Evolutionary conservation across 2,888 invertebrate genomes (phyloP).

Genomic region (Drosophila maculinotata): DNA sequence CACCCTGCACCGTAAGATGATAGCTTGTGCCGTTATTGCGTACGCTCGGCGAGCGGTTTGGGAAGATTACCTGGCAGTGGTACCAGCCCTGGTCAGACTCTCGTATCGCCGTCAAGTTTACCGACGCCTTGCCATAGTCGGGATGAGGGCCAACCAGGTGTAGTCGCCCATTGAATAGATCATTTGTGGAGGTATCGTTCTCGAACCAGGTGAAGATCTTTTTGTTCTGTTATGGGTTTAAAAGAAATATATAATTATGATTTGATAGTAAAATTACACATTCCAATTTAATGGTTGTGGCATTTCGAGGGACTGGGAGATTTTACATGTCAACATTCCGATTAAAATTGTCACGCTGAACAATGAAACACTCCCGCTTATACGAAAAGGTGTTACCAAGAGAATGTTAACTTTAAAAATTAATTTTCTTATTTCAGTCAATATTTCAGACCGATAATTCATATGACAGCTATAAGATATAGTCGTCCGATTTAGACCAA

Average conservation of each 20-base stretch:
- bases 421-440: too few species aligned
- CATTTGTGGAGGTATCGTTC: conserved; percentile 88
- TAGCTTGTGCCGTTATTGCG: conserved; percentile 96
- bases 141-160: conserved; percentile 87
- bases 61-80: conserved; percentile 94
- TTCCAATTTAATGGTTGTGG: too few species aligned
- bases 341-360: too few species aligned
- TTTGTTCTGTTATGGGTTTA: conserved; percentile 87
- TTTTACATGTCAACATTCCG: too few species aligned
- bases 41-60: conserved; percentile 93
- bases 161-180: conserved; percentile 90
- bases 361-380: too few species aligned
- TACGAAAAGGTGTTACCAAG: too few species aligned
- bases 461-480: too few species aligned
- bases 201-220: conserved; percentile 93
- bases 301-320: too few species aligned
- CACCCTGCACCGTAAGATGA: conserved; percentile 94
- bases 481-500: too few species aligned
- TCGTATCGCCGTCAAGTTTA: conserved; percentile 94
- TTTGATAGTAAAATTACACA: conserved; percentile 30
- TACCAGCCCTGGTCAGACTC: conserved; percentile 96
- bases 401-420: too few species aligned
- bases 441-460: too few species aligned
- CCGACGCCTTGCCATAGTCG: conserved; percentile 87
- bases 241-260: conserved; percentile 3